A percentile compares a stretch with the other conserved stretches of the same genome.
Evolutionary conservation across 2,888 invertebrate genomes (phyloP).

Genomic region (Alsophila aescularia): DNA sequence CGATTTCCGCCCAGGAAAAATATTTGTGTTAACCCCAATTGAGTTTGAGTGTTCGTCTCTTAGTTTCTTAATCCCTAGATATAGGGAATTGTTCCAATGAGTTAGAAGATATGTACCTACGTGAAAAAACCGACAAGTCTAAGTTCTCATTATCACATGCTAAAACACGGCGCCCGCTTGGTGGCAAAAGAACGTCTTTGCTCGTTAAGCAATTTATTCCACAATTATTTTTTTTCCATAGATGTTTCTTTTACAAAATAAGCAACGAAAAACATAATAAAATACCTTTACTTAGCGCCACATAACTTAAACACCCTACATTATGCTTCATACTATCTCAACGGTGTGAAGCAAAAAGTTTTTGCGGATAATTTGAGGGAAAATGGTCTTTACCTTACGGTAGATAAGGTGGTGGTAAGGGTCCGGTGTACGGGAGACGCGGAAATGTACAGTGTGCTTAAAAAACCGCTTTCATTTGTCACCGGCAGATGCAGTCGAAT

Average conservation of each 20-base stretch:
- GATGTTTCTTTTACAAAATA: constrained; percentile 13
- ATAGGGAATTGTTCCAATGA: too few relatives aligned
- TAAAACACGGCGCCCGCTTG: too few relatives aligned
- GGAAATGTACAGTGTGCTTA: constrained; percentile 73
- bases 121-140: too few relatives aligned
- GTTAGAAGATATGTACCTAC: too few relatives aligned
- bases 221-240: not conserved
- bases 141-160: too few relatives aligned
- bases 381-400: constrained; percentile 40
- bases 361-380: constrained; percentile 34
- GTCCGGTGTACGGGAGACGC: constrained; percentile 43
- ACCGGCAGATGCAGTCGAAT: constrained; percentile 80
- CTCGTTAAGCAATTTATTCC: too few relatives aligned
- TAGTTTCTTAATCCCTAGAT: too few relatives aligned
- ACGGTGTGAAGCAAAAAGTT: constrained; percentile 36
- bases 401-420: constrained; percentile 38
- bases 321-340: constrained; percentile 65
- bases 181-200: too few relatives aligned
- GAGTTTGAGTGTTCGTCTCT: too few relatives aligned
- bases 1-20: too few relatives aligned
- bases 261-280: constrained; percentile 53
- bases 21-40: too few relatives aligned
- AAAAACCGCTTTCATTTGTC: constrained; percentile 83
- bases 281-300: constrained; percentile 62
- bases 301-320: constrained; percentile 73